Conservation (phyloP, 2,113 vertebrate genomes). For the Proteles cristata region DNA sequence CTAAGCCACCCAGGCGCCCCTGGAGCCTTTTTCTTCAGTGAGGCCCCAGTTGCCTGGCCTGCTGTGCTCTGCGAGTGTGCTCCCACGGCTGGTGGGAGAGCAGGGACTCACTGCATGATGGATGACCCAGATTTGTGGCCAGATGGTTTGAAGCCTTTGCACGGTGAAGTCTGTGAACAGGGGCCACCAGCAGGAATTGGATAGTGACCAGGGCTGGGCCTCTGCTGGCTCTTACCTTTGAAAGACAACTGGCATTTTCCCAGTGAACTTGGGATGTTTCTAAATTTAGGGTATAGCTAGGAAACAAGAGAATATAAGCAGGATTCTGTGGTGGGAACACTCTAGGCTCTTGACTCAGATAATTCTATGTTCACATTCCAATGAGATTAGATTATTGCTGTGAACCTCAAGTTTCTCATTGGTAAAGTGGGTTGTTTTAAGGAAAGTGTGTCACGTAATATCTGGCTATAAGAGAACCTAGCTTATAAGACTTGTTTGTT, state of each 20-base stretch:
- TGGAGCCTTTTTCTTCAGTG: background rate
- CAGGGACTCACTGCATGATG: background rate
- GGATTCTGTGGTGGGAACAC: background rate
- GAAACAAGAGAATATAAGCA: background rate
- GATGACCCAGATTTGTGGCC: background rate
- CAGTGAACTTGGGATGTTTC: background rate
- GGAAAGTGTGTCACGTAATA: background rate
- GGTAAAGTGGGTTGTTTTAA: background rate
- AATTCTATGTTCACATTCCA: background rate
- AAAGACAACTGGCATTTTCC: background rate
- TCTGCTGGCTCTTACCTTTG: background rate
- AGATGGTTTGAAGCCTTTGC: too few relatives aligned
- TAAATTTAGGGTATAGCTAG: background rate
- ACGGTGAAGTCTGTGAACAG: background rate
- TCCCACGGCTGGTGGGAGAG: background rate
- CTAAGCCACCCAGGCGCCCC: too few relatives aligned
- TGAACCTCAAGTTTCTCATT: background rate
- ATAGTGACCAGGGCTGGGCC: too few relatives aligned
- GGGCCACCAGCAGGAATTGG: background rate
- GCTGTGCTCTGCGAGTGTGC: background rate
- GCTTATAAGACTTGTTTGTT: background rate
- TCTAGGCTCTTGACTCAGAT: background rate
- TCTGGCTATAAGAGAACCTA: background rate
- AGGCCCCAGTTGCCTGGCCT: background rate
- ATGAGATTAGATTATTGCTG: background rate